phyloP scores from a whole-genome alignment of 2,797 vertebrate species.

The Poecile montanus region DNA sequence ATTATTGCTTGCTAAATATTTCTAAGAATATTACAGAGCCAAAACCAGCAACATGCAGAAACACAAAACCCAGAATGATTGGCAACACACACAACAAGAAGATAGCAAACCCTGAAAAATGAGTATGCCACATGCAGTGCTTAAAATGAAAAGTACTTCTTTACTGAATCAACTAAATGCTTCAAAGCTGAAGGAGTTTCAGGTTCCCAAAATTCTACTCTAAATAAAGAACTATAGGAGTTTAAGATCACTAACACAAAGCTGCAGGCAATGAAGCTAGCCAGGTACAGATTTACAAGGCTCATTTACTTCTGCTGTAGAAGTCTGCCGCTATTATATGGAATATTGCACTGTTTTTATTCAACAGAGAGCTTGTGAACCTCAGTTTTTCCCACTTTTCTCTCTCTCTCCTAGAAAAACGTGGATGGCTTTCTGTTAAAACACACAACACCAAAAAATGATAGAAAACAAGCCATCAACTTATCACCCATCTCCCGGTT shows the following conservation, averaged over 20 bases:
- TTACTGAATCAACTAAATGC: neutral
- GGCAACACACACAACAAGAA: constrained; percentile 4
- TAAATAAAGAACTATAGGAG: neutral
- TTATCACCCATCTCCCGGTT: neutral
- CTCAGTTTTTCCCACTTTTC: neutral
- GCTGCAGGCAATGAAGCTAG: neutral
- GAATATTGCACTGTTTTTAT: constrained; percentile 2
- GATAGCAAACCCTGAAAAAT: neutral
- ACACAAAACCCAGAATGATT: neutral
- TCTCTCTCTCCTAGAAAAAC: neutral
- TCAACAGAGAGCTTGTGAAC: neutral
- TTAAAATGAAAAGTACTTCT: neutral
- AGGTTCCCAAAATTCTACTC: neutral
- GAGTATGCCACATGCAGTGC: neutral
- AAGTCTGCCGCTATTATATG: neutral
- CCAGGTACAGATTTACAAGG: neutral
- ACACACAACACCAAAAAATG: too few species aligned
- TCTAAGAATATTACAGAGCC: constrained; percentile 36
- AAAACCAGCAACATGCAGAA: neutral
- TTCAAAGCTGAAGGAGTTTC: constrained; percentile 29
- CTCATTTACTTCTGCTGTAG: neutral
- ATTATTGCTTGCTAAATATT: constrained; percentile 56
- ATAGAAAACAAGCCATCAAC: neutral
- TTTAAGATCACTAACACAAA: neutral
- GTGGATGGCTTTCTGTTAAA: neutral